phyloP scores from a whole-genome alignment of 2,113 vertebrate genomes.

The Leucopsar rothschildi region DNA sequence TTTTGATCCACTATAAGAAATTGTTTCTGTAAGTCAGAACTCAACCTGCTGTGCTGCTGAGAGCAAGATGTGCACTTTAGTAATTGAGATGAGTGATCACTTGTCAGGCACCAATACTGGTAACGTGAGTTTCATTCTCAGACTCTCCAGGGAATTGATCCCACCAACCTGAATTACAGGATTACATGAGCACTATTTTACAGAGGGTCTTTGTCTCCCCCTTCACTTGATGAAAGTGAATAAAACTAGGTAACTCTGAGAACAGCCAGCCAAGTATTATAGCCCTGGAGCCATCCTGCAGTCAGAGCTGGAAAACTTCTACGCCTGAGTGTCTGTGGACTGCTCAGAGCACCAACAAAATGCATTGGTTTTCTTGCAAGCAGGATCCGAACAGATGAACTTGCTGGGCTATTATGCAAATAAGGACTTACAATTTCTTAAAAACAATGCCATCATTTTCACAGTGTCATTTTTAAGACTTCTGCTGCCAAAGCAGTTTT shows the following conservation, averaged over 20 bases:
- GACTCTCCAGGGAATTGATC: background rate
- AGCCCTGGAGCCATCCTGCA: background rate
- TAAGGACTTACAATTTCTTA: background rate
- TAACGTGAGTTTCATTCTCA: background rate
- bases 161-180: background rate
- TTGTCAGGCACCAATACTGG: background rate
- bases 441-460: background rate
- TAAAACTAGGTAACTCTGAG: background rate
- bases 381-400: background rate
- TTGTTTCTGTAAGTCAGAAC: background rate
- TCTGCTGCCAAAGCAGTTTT: background rate
- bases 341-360: slow-evolving; percentile 29
- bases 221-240: background rate
- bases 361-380: background rate
- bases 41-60: background rate
- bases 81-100: background rate
- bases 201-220: background rate
- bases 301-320: background rate
- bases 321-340: background rate
- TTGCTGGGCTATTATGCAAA: slow-evolving; percentile 1
- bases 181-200: background rate
- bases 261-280: background rate
- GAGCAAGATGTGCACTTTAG: background rate
- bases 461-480: background rate
- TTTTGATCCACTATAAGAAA: background rate